Base-by-base conservation (phyloP, 2,888 invertebrate species). In the Dynastes maya region DNA sequence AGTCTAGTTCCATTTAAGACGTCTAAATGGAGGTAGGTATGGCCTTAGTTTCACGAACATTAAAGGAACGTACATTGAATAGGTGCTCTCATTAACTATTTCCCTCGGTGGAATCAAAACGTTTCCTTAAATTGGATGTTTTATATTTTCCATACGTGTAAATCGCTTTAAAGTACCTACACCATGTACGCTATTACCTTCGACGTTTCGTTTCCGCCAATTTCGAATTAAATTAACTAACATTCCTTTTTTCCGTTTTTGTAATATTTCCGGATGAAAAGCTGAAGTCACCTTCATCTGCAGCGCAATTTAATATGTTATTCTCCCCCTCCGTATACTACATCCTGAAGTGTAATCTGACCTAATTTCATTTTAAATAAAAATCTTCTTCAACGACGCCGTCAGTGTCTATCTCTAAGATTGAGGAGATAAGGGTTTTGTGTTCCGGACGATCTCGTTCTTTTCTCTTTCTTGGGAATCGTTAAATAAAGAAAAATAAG, bases 281-380 rank as follows among this genome's bases (percentile, higher is more conserved):
- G 45, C 16, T 8, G 63, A 74, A 61, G 37, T 40, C 72, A 51
- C 68, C 45, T 68, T 37, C 72, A 61, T 27, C 72, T 37, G 40
- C 58, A 45, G 22, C 13, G 29, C 72, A 61, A 63, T 74, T 61
- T 74, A 74, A 74, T 74, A 74, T 61, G 72, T 74, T 74, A 63
- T 74, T 49, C 40, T 27, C 72, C 22, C 72, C 61, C 55, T 22
- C n/a, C 22, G 27, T 58, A 58, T 58, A 5, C 32, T 61, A 74
- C 61, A 74, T 63, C 27, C 61, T 49, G 40, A 45, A 45, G 6
- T 61, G 61, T 72, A 74, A 74, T 74, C 72, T 74, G 72, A 74
- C 72, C 72, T 61, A 74, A 74, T 74, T 74, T 74, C 72, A 61
- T 61, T 74, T 74, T 61, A 74, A 74, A 74, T 74, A 74, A 74